Percentiles rank a stretch among this genome's conserved stretches.
These are phyloP conservation scores for Uropetala carovei DNA, from an alignment of 2,888 invertebrate species.

Conservation along the genomic window DNA sequence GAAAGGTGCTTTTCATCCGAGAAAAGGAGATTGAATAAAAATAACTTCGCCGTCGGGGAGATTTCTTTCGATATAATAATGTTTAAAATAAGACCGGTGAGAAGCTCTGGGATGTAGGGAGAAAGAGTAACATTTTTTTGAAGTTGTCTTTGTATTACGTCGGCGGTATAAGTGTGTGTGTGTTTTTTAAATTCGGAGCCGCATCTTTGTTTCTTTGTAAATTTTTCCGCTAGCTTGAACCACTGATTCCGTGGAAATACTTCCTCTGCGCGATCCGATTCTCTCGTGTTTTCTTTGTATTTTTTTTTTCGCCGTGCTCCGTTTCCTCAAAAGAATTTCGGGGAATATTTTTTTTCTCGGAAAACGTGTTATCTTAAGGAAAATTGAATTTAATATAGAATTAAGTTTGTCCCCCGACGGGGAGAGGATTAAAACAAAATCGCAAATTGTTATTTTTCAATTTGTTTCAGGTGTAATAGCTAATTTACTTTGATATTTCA, in stretches of 20 bases:
- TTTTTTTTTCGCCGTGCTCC: background rate
- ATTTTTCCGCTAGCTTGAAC: background rate
- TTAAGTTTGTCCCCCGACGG: background rate
- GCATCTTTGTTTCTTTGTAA: background rate
- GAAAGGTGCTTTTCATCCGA: background rate
- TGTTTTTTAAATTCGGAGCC: background rate
- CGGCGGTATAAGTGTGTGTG: background rate
- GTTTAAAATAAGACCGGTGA: background rate
- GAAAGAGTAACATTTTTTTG: background rate
- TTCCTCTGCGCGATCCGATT: background rate
- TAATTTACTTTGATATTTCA: slow-evolving; percentile 4
- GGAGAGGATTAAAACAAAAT: background rate
- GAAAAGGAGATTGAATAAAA: background rate
- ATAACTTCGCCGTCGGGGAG: background rate
- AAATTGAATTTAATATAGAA: background rate
- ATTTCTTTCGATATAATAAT: background rate
- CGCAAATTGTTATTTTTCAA: background rate
- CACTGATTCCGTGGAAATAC: background rate
- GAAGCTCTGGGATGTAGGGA: background rate
- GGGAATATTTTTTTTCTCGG: background rate
- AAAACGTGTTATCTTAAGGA: background rate
- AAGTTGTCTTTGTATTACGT: background rate
- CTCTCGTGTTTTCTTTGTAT: background rate
- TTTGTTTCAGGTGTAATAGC: background rate
- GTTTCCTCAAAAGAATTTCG: background rate